Evolutionary conservation across 2,797 vertebrate species (phyloP).

Genomic region (Artibeus jamaicensis): DNA sequence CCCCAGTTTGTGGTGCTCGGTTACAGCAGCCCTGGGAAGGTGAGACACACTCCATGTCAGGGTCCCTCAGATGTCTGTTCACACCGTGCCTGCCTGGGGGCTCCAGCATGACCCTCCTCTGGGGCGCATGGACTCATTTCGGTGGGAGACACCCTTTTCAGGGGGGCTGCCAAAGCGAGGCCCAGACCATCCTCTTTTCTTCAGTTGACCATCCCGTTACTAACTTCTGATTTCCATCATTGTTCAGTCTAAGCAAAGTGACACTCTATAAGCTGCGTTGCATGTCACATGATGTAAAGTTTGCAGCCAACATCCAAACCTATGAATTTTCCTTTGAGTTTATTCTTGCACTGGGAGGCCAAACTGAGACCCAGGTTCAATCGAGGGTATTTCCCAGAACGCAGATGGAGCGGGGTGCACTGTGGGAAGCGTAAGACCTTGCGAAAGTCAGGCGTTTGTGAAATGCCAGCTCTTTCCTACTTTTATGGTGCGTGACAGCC

Average conservation of each 20-base stretch:
- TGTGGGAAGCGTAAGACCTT: background rate
- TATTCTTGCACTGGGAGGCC: background rate
- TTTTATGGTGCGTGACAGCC: background rate
- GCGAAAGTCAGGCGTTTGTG: background rate
- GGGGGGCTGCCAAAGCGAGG: background rate
- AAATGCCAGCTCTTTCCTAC: background rate
- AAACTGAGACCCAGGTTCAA: background rate
- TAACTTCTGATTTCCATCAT: background rate
- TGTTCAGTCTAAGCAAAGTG: background rate
- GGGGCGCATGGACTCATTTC: background rate
- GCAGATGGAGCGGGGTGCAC: background rate
- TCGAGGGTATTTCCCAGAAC: background rate
- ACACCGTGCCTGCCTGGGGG: accelerated
- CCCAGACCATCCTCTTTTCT: background rate
- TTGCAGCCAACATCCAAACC: background rate
- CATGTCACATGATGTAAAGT: background rate
- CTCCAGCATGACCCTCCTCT: background rate
- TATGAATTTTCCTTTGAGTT: background rate
- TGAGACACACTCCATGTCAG: background rate
- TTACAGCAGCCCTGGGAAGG: background rate
- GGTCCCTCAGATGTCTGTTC: background rate
- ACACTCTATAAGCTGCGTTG: background rate
- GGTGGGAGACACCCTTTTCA: background rate
- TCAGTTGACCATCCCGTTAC: background rate
- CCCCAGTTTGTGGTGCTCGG: background rate